phyloP scores from a whole-genome alignment of 2,888 invertebrate genomes.

The Campoplex capitator region DNA sequence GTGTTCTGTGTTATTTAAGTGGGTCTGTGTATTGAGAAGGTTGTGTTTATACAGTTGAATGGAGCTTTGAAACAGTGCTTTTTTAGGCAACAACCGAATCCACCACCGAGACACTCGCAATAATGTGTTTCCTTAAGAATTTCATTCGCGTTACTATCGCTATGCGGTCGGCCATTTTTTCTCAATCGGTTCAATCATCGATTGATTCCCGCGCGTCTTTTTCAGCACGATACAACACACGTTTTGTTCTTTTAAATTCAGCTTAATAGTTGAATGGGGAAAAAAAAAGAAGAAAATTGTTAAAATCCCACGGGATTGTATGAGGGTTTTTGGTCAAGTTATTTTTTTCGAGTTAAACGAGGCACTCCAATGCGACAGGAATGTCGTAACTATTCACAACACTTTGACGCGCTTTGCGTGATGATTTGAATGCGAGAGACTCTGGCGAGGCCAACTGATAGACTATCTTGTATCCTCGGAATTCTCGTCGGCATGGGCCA shows the following conservation, averaged over 20 bases:
- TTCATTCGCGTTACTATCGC: constrained; percentile 39
- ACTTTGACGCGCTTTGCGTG: constrained; percentile 60
- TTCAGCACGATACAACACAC: not conserved
- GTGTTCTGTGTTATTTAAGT: not conserved
- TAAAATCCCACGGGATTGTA: not conserved
- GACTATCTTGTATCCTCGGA: constrained; percentile 80
- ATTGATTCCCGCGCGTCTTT: not conserved
- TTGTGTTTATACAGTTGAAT: not conserved
- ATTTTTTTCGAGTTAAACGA: not conserved
- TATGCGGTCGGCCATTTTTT: constrained; percentile 44
- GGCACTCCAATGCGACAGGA: not conserved
- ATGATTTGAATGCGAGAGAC: constrained; percentile 79
- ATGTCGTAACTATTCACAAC: constrained; percentile 56
- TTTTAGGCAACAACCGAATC: constrained; percentile 34
- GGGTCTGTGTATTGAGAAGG: not conserved
- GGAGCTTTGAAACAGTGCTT: constrained; percentile 2
- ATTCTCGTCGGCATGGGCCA: constrained; percentile 79
- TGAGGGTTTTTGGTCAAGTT: not conserved
- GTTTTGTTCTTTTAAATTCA: not conserved
- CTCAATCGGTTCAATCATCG: not conserved
- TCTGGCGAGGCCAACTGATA: constrained; percentile 81
- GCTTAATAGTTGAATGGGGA: no score
- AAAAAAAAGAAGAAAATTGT: not conserved
- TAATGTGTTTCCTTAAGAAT: constrained; percentile 26
- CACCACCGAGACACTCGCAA: constrained; percentile 40